Evolutionary conservation across 2,797 vertebrate genomes (phyloP), one percentile per base, ranked within the genome.

Genomic region (Chaetophractus vellerosus): DNA sequence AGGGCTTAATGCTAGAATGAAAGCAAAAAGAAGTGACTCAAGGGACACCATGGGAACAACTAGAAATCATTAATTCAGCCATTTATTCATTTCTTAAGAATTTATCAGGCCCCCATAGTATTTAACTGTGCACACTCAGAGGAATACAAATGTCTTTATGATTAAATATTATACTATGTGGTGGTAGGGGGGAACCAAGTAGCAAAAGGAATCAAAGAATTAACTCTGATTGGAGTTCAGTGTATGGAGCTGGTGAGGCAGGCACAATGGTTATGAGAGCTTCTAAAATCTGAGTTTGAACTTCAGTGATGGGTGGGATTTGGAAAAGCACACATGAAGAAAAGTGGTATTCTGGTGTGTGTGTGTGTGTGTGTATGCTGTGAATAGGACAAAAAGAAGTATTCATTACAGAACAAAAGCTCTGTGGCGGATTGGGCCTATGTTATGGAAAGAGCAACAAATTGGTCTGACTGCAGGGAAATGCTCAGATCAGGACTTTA

Each of bases 291-390:
- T 33, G 28, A 14, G 15, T 28, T 28, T 69, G 14, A 66, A 28
- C 28, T n/a, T 91, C 45, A 71, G 0, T 28, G 31, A 21, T 28
- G 7, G 15, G 1, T 28, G 38, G 31, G 18, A 68, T 48, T 80
- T 84, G 48, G 33, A 52, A 91, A 93, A 61, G 28, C 45, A 72
- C 1, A n/a, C 41, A 26, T 38, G 64, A 48, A 14, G 52, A 75
- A 59, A 59, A 80, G 23, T 63, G 11, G 19, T 15, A 31, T 69
- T 88, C 52, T 74, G 21, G 19, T 21, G 31, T 45, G 9, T n/a
- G 14, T 5, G 3, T 1, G 4, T 72, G 26, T n/a, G 12, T 63
- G 19, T 0, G 41, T 18, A 3, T 14, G 2, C 26, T 45, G n/a
- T 69, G 52, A 31, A 6, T 24, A 36, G n/a, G 64, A 57, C 15